Percentiles rank a stretch among this genome's conserved stretches.
phyloP scores from a whole-genome alignment of 2,113 vertebrate genomes.

The Scartelaos histophorus region DNA sequence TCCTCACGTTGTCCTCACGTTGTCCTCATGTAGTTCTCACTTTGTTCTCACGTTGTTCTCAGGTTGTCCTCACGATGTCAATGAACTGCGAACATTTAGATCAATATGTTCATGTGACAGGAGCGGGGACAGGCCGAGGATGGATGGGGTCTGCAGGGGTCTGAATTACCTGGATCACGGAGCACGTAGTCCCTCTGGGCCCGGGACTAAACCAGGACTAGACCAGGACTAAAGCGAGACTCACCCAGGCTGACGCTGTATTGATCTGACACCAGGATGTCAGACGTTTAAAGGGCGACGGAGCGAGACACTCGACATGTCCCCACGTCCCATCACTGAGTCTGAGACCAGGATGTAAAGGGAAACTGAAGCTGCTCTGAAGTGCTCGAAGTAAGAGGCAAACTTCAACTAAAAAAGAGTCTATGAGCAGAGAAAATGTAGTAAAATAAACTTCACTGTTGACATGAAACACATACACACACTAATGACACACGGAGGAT shows the following conservation, averaged over 20 bases:
- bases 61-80: too few relatives aligned
- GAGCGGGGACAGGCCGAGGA: background rate
- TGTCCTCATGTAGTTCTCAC: background rate
- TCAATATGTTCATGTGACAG: background rate
- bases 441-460: too few relatives aligned
- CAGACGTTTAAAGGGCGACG: background rate
- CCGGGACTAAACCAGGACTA: background rate
- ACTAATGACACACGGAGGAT: too few relatives aligned
- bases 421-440: too few relatives aligned
- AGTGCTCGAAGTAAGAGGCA: too few relatives aligned
- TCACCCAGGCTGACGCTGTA: background rate
- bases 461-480: too few relatives aligned
- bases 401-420: too few relatives aligned
- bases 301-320: background rate
- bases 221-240: background rate
- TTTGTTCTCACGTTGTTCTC: too few relatives aligned
- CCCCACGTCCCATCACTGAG: background rate
- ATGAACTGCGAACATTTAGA: background rate
- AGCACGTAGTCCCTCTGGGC: background rate
- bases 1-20: too few relatives aligned
- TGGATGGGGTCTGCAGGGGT: background rate
- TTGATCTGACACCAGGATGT: background rate
- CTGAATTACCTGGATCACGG: conserved; percentile 1
- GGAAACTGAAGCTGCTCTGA: too few relatives aligned
- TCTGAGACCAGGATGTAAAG: too few relatives aligned